Evolutionary conservation across 2,888 invertebrate genomes (phyloP), one percentile per base, ranked within the genome.

Genomic region (Xestia rhomboidea): DNA sequence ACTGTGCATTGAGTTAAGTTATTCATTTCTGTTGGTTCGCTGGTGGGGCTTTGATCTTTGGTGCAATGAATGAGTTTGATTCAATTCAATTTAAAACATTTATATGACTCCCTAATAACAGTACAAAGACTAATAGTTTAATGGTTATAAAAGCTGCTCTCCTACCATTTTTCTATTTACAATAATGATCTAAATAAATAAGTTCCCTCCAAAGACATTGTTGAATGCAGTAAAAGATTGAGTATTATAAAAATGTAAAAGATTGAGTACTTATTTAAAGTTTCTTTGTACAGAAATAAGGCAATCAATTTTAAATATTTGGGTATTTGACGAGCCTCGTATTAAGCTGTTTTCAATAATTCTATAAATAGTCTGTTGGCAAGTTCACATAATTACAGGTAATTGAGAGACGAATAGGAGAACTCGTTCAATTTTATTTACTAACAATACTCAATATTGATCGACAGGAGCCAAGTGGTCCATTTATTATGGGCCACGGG

Each of bases 1-100:
- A 60, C 38, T 46, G 24, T 38, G 66, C 64, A 77, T 76, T 62
- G n/a, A 73, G 72, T 82, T 54, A 66, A 73, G 72, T 73, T 79
- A 76, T 76, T 75, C 15, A 68, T 74, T 72, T 66, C 1, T 66
- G 60, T 78, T 60, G 5, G 24, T 67, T 49, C 7, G 13, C 11
- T 51, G 34, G 60, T 24, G 5, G 41, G n/a, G 2, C 51, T 49
- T 67, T 77, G 34, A 41, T 30, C 27, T 68, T 62, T 21, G 30
- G n/a, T 67, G n/a, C 46, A 57, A n/a, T 49, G 6, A 21, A 57
- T 77, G 15, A 21, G 54, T 67, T 51, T 24, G 30, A 21, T 6
- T n/a, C n/a, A n/a, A n/a, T n/a, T n/a, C n/a, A n/a, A n/a, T n/a
- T n/a, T n/a, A n/a, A n/a, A n/a, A n/a, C n/a, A n/a, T n/a, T n/a